These are phyloP conservation scores for Poecilia velifera DNA, from an alignment of 2,797 vertebrate genomes.

Conservation along the genomic window DNA sequence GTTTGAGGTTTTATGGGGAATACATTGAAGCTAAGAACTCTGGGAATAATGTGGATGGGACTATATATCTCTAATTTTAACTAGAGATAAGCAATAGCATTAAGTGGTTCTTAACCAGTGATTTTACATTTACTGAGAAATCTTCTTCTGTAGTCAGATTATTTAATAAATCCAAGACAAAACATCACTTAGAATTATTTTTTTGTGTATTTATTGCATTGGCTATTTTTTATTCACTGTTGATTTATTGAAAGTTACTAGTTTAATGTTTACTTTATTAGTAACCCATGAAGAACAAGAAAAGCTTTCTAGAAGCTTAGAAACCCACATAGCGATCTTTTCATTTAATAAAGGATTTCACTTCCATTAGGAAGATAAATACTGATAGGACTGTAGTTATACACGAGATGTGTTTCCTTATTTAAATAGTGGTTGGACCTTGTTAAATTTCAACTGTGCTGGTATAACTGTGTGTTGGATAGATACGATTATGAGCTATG, in stretches of 20 bases:
- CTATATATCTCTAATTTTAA: conserved; percentile 50
- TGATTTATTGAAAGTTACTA: neutral
- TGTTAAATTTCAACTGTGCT: neutral
- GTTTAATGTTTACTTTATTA: neutral
- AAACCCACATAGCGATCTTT: neutral
- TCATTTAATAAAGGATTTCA: neutral
- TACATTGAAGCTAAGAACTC: conserved; percentile 26
- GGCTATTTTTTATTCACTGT: neutral
- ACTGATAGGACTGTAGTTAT: neutral
- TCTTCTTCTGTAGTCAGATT: neutral
- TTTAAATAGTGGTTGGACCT: neutral
- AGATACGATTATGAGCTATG: neutral
- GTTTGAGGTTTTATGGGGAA: conserved; percentile 40
- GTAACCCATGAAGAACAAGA: neutral
- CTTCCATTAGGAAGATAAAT: neutral
- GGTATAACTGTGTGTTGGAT: neutral
- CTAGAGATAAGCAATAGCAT: conserved; percentile 38
- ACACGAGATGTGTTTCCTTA: neutral
- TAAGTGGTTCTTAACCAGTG: conserved; percentile 15
- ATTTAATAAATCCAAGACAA: neutral
- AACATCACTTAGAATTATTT: neutral
- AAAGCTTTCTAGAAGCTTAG: neutral
- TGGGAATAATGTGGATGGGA: conserved; percentile 39
- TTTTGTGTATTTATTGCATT: neutral
- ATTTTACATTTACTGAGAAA: conserved; percentile 9